Evolutionary conservation across 2,797 vertebrate genomes (phyloP).

Genomic region (Euthynnus affinis): DNA sequence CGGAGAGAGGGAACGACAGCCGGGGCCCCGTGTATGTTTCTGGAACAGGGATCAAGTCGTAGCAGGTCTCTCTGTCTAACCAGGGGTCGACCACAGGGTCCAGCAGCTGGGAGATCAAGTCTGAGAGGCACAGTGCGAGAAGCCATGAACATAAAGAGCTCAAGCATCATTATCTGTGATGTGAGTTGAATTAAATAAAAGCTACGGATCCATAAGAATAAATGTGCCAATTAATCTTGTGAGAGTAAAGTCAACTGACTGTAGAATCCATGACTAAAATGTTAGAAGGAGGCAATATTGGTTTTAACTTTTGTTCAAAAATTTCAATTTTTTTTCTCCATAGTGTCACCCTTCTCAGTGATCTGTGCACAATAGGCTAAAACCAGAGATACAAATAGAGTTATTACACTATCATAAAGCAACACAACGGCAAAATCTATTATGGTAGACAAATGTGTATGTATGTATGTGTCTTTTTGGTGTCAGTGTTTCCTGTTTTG

Average conservation of each 20-base stretch:
- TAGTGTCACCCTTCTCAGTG: background rate
- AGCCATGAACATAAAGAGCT: background rate
- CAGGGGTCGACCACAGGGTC: slow-evolving; percentile 77
- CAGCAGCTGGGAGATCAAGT: slow-evolving; percentile 87
- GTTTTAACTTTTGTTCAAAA: too few species aligned
- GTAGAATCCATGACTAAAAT: background rate
- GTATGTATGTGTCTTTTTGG: too few species aligned
- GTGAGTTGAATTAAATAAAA: background rate
- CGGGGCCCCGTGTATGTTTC: slow-evolving; percentile 91
- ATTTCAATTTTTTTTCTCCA: too few species aligned
- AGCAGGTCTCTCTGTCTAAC: slow-evolving; percentile 78
- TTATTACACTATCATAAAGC: too few species aligned
- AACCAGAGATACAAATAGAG: background rate
- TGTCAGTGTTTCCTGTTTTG: too few species aligned
- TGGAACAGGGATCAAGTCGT: slow-evolving; percentile 86
- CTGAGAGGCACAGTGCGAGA: slow-evolving; percentile 73
- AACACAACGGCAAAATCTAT: background rate
- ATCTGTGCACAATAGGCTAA: background rate
- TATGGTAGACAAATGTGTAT: background rate
- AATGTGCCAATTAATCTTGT: background rate
- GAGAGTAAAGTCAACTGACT: background rate
- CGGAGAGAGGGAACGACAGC: slow-evolving; percentile 92
- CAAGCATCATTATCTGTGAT: background rate
- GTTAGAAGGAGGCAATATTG: background rate
- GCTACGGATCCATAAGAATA: background rate